phyloP scores from a whole-genome alignment of 2,113 vertebrate genomes.

The Cebus imitator region DNA sequence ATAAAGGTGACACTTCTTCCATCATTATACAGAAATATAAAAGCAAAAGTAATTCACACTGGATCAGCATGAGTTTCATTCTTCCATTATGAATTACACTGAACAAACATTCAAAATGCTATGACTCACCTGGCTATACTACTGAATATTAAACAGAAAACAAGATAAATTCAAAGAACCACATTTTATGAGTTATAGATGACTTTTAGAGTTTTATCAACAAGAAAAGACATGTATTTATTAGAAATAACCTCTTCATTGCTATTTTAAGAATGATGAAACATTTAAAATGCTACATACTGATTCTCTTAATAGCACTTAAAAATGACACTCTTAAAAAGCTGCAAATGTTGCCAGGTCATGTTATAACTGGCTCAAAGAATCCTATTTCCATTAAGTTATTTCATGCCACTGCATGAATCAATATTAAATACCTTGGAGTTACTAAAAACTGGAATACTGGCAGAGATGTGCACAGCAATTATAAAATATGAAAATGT shows the following conservation, averaged over 20 bases:
- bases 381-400: slow-evolving; percentile 54
- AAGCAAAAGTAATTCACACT: slow-evolving; percentile 14
- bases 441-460: slow-evolving; percentile 50
- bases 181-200: slow-evolving; percentile 3
- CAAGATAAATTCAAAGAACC: slow-evolving; percentile 19
- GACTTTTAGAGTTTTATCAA: slow-evolving; percentile 31
- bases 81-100: background rate
- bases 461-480: slow-evolving; percentile 19
- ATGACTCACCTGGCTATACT: slow-evolving; percentile 40
- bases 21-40: slow-evolving; percentile 18
- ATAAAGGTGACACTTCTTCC: slow-evolving; percentile 16
- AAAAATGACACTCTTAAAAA: slow-evolving; percentile 55
- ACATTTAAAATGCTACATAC: slow-evolving; percentile 41
- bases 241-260: slow-evolving; percentile 35
- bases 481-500: slow-evolving; percentile 35
- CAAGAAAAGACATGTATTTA: slow-evolving; percentile 40
- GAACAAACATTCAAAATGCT: slow-evolving; percentile 53
- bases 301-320: slow-evolving; percentile 54
- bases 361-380: slow-evolving; percentile 64
- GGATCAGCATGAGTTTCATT: background rate
- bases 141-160: slow-evolving; percentile 34
- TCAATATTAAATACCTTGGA: slow-evolving; percentile 58
- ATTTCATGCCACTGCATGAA: slow-evolving; percentile 63
- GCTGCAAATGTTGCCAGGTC: slow-evolving; percentile 62
- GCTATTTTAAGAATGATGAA: slow-evolving; percentile 52